phyloP scores from a whole-genome alignment of 2,797 vertebrate genomes.

The Argyrosomus regius region DNA sequence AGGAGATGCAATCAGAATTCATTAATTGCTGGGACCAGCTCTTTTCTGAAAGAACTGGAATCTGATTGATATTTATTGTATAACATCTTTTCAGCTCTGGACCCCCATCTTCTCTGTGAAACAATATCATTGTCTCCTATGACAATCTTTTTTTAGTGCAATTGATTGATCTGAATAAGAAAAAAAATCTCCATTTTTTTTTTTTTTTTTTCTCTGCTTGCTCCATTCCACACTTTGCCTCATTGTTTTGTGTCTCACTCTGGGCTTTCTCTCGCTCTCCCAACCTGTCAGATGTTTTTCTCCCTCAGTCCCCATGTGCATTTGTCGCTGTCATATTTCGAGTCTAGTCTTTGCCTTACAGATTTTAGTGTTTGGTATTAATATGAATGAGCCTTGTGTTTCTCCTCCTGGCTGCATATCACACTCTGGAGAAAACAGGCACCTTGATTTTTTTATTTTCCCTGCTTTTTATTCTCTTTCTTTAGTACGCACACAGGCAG shows the following conservation, averaged over 20 bases:
- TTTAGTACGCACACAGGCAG: not conserved
- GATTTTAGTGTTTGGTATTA: conserved; percentile 48
- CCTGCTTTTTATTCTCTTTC: conserved; percentile 11
- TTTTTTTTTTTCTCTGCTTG: conserved; percentile 19
- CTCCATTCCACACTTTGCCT: conserved; percentile 10
- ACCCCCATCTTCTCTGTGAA: not conserved
- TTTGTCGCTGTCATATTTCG: conserved; percentile 47
- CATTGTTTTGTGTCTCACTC: conserved; percentile 45
- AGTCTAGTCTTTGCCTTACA: conserved; percentile 13
- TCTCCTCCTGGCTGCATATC: conserved; percentile 21
- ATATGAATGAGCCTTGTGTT: conserved; percentile 56
- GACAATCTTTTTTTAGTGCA: conserved; percentile 13
- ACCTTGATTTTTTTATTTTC: conserved; percentile 15
- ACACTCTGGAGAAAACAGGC: conserved; percentile 48
- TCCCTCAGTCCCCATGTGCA: conserved; percentile 10
- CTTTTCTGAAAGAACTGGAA: not conserved
- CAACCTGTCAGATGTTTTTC: conserved; percentile 39
- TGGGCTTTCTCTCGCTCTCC: conserved; percentile 7
- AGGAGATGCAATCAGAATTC: not conserved
- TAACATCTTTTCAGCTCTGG: not conserved
- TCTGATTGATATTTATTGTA: conserved; percentile 20
- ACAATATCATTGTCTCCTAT: not conserved
- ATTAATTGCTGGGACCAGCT: not conserved
- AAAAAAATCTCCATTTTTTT: not conserved
- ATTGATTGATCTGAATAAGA: conserved; percentile 29